Evolutionary conservation across 2,888 invertebrate genomes (phyloP), one percentile per base, ranked within the genome.

Genomic region (Chrysodeixis includens): DNA sequence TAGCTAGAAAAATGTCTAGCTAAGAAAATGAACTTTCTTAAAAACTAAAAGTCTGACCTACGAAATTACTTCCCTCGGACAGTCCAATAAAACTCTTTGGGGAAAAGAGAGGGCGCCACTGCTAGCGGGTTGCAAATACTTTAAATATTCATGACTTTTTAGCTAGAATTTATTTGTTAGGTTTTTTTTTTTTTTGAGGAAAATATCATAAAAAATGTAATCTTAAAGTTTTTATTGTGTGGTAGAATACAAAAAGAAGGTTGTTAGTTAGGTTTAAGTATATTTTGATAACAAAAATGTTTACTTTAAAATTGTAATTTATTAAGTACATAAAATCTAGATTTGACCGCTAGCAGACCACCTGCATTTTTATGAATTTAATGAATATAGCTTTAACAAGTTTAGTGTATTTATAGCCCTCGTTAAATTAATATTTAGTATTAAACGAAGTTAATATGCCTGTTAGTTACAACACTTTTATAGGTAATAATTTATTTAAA

Each of bases 31-130:
- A 92, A 94, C 91, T 94, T 93, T 93, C 93, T 93, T 93, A 92
- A 93, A 93, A 93, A 93, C 92, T 93, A 92, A 90, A 92, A 94
- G 93, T 93, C 93, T 92, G 94, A 94, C 94, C 94, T 92, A 92
- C 94, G 90, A 93, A 94, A 94, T 94, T 94, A 93, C 94, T 94
- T 94, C 92, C 92, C 86, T 89, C 88, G 93, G 93, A 93, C 93
- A 92, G 88, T 86, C 94, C 92, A 93, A 94, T 94, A 94, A 93
- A 94, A 94, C 93, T 94, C 93, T 93, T 93, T 93, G 91, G 92
- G 90, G 84, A 76, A 82, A 82, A 81, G 80, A 86, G 73, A 78
- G 56, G 87, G 92, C 66, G 64, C 35, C 71, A 81, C n/a, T 78
- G 64, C 0, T 16, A 20, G 2, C 1, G 18, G 9, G 2, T 9